Evolutionary conservation across 1,140 invertebrate genomes (phyloP), one percentile per base, ranked within the genome.

Genomic region (Tyrophagus putrescentiae): DNA sequence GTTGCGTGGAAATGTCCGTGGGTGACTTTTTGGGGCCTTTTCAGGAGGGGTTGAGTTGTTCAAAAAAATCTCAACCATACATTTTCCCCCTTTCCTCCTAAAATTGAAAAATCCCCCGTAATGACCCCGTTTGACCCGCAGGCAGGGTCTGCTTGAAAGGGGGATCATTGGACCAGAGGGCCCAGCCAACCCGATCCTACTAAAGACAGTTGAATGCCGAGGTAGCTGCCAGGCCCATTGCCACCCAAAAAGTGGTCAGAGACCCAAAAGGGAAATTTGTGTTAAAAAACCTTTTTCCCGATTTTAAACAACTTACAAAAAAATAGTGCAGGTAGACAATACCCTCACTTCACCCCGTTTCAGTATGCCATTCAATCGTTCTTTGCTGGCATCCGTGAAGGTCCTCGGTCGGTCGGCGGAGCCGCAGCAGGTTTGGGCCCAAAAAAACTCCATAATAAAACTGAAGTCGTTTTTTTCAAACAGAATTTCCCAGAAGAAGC

Each of bases 111-210:
- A 60, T 27, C 13, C 11, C 1, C 18, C 6, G 31, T 7, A 28
- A n/a, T 9, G 25, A 42, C 9, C 13, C 41, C 21, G 48, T 45
- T 62, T 59, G 9, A 6, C 48, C 6, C 13, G 48, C 4, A 7
- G 34, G 36, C n/a, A 39, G 36, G 36, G n/a, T 13, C 7, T 61
- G 18, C 7, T 27, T 13, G 45, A 5, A 13, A 9, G 53, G 18
- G 3, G 11, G 4, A 64, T 69, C 66, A 53, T 63, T 67, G 5
- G 65, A 53, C 68, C 68, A 96, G 52, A 76, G 67, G 64, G 85
- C 85, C 0, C 96, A 77, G 91, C 92, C 97, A 62, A 95, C 75
- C 96, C 27, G 89, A 85, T 62, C 84, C 84, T 61, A 96, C 85
- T 68, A 84, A 84, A 71, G 92, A 88, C 52, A 63, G 71, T 65